Evolutionary conservation across 2,888 invertebrate genomes (phyloP).

Genomic region (Plebejus melissa): DNA sequence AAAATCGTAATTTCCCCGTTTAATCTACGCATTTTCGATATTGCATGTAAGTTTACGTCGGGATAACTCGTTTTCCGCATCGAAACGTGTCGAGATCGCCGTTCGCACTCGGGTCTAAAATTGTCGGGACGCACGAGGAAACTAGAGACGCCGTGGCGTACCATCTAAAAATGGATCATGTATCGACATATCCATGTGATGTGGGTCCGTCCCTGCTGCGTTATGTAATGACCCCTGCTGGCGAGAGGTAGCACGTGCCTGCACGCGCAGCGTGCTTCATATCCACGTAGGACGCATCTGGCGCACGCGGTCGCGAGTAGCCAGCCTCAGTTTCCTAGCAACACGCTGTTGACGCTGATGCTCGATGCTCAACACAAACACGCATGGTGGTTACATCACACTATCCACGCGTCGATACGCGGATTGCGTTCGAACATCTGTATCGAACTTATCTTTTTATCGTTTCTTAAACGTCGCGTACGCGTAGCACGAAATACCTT

Average conservation of each 20-base stretch:
- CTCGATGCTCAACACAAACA: conserved; percentile 74
- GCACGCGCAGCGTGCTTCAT: conserved; percentile 53
- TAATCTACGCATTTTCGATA: conserved; percentile 57
- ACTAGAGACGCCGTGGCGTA: conserved; percentile 64
- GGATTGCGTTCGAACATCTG: conserved; percentile 38
- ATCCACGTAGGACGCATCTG: conserved; percentile 67
- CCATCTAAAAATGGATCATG: conserved; percentile 75
- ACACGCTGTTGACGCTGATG: conserved; percentile 75
- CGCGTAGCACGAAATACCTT: neutral
- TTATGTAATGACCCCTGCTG: conserved; percentile 70
- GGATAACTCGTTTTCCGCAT: conserved; percentile 42
- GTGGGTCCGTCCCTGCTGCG: conserved; percentile 52
- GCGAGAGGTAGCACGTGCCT: conserved; percentile 54
- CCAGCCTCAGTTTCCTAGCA: conserved; percentile 72
- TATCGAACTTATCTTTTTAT: conserved; percentile 37
- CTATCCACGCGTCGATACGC: conserved; percentile 48
- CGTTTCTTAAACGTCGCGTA: neutral
- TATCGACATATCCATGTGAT: conserved; percentile 53
- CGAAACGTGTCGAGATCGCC: conserved; percentile 50
- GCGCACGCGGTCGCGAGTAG: conserved; percentile 50
- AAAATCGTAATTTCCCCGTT: neutral
- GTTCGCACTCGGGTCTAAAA: conserved; percentile 75
- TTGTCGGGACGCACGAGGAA: conserved; percentile 67
- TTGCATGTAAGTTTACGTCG: conserved; percentile 43
- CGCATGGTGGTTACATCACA: conserved; percentile 75